Evolutionary conservation across 2,888 invertebrate species (phyloP).

Genomic region (Lacanobia oleracea): DNA sequence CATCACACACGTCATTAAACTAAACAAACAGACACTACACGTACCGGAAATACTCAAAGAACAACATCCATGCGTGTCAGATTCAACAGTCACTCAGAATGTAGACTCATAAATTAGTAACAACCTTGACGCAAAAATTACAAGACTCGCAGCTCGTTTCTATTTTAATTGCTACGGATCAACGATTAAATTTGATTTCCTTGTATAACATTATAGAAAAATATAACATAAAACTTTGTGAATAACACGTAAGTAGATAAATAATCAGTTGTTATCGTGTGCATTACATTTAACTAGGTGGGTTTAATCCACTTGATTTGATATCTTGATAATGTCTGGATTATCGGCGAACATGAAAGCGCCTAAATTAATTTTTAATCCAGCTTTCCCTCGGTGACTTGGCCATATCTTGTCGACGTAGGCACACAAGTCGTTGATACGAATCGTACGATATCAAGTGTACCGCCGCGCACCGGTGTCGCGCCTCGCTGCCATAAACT

Average conservation of each 20-base stretch:
- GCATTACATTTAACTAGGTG: conserved; percentile 87
- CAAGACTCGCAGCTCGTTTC: conserved; percentile 35
- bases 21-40: conserved; percentile 66
- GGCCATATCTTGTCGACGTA: conserved; percentile 81
- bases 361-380: conserved; percentile 90
- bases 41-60: conserved; percentile 73
- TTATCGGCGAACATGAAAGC: conserved; percentile 90
- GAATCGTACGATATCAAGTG: conserved; percentile 70
- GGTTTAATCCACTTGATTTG: conserved; percentile 88
- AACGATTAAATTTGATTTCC: conserved; percentile 54
- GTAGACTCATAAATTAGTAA: conserved; percentile 56
- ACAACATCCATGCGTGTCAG: conserved; percentile 53
- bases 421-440: conserved; percentile 77
- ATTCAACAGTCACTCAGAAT: conserved; percentile 39
- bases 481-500: conserved; percentile 66
- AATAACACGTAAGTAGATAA: conserved; percentile 76
- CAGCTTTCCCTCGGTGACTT: conserved; percentile 83
- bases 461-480: conserved; percentile 56
- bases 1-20: conserved; percentile 76
- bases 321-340: conserved; percentile 89
- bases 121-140: conserved; percentile 56
- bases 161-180: conserved; percentile 34
- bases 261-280: conserved; percentile 86
- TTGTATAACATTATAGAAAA: conserved; percentile 49
- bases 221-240: conserved; percentile 62